Percentiles rank a stretch among this genome's conserved stretches.
These are phyloP conservation scores for Agriotes lineatus DNA, from an alignment of 2,888 invertebrate species.

Conservation along the genomic window DNA sequence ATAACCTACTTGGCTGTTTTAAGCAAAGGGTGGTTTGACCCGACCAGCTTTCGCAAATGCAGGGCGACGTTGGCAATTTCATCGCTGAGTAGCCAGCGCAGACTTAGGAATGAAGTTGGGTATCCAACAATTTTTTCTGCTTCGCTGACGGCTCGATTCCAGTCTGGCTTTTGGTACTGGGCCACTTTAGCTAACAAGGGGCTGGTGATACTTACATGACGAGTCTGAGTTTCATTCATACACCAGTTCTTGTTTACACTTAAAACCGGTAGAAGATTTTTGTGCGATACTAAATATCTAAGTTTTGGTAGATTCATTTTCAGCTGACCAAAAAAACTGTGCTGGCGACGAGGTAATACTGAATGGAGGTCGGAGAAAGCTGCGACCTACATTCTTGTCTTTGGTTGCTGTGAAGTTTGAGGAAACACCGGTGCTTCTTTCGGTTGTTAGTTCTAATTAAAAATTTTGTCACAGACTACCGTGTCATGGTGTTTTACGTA, in stretches of 20 bases:
- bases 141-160: slow-evolving; percentile 93
- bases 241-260: not conserved
- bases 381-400: slow-evolving; percentile 12
- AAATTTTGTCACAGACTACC: too few relatives aligned
- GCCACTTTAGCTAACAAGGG: slow-evolving; percentile 51
- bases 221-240: not conserved
- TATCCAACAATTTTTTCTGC: slow-evolving; percentile 97
- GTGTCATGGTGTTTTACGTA: too few relatives aligned
- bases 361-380: slow-evolving; percentile 54
- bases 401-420: too few relatives aligned
- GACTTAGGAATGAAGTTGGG: slow-evolving; percentile 92
- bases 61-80: slow-evolving; percentile 95
- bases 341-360: slow-evolving; percentile 21
- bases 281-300: slow-evolving; percentile 6
- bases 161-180: slow-evolving; percentile 81
- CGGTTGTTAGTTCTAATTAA: too few relatives aligned
- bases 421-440: too few relatives aligned
- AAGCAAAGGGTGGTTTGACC: slow-evolving; percentile 92
- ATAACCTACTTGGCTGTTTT: slow-evolving; percentile 91
- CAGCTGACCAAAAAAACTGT: slow-evolving; percentile 2
- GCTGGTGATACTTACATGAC: slow-evolving; percentile 9
- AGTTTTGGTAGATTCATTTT: slow-evolving; percentile 47
- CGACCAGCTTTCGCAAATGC: slow-evolving; percentile 90
- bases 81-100: slow-evolving; percentile 94
- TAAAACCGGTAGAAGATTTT: slow-evolving; percentile 12